Base-by-base conservation (phyloP, 2,113 vertebrate genomes). In the Sinocyclocheilus maitianheensis region DNA sequence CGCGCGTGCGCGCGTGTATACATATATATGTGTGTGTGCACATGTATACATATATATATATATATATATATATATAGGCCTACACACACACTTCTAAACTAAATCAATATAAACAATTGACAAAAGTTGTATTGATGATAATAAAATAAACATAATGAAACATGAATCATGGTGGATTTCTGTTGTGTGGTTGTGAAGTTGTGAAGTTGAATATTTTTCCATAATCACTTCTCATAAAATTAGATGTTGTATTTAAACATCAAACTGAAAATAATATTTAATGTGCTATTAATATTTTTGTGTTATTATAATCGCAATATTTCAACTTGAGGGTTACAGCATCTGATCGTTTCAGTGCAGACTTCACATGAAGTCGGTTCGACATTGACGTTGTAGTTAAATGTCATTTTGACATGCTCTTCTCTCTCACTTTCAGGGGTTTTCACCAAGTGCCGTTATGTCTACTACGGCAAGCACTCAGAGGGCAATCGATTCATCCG, bases 401-500 rank as follows among this genome's bases (percentile, higher is more conserved):
- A 55, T 71, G 40, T 63, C 43, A 85, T 22, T 67, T 30, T 69
- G 62, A 51, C 13, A 22, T 67, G 79, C 22, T 20, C 30, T 51
- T 79, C 74, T 26, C 69, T 84, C 37, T 51, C n/a, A 72, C 79
- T 93, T 93, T 60, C 85, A 99, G 98, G 97, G 14, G 88, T 97
- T 87, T 95, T 98, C 87, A 95, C 96, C 84, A 99, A 97, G 93
- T 97, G 97, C 77, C 96, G 89, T 88, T 99, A 98, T 84, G 55
- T 98, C 93, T 99, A 99, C 94, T 97, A 96, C 0, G 98, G 98
- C 78, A 99, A 97, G 90, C 96, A 99, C 91, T 99, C 98, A 0
- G 98, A 99, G 86, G 98, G 98, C 91, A 99, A 99, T 94, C 96
- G 98, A 90, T 99, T 99, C 94, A 99, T 99, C 92, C 96, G 96